Conservation (phyloP, 2,888 invertebrate genomes). For the Idaea aversata region DNA sequence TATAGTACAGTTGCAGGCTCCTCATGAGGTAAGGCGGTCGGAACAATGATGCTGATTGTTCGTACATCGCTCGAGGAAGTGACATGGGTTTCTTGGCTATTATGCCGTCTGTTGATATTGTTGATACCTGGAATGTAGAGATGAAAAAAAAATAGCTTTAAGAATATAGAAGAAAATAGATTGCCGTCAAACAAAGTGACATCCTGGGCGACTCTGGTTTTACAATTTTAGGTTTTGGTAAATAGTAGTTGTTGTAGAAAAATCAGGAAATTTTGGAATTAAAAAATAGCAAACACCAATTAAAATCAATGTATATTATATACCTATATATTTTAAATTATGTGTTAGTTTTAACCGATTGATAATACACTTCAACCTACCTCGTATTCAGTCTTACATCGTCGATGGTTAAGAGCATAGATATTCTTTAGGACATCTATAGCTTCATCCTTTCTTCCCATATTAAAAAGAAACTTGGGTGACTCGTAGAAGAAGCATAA, state of each 20-base stretch:
- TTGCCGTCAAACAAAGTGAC: too few species aligned
- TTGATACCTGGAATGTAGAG: conserved; percentile 45
- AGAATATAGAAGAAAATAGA: too few species aligned
- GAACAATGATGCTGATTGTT: conserved; percentile 67
- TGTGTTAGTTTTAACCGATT: too few species aligned
- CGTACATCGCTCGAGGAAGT: conserved; percentile 51
- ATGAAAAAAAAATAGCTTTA: not conserved
- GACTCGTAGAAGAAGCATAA: conserved; percentile 85
- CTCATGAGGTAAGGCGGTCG: conserved; percentile 55
- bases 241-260: too few species aligned
- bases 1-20: conserved; percentile 65
- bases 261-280: too few species aligned
- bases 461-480: conserved; percentile 86
- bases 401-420: conserved; percentile 51
- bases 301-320: too few species aligned
- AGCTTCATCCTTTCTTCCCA: conserved; percentile 82
- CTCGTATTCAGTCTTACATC: conserved; percentile 48
- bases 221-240: too few species aligned
- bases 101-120: conserved; percentile 46
- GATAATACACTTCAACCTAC: conserved; percentile 32
- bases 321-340: too few species aligned
- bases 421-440: conserved; percentile 47
- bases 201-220: too few species aligned
- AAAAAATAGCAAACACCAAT: too few species aligned
- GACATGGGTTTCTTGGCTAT: conserved; percentile 42